phyloP scores from a whole-genome alignment of 2,113 vertebrate genomes.

The Zootoca vivipara region DNA sequence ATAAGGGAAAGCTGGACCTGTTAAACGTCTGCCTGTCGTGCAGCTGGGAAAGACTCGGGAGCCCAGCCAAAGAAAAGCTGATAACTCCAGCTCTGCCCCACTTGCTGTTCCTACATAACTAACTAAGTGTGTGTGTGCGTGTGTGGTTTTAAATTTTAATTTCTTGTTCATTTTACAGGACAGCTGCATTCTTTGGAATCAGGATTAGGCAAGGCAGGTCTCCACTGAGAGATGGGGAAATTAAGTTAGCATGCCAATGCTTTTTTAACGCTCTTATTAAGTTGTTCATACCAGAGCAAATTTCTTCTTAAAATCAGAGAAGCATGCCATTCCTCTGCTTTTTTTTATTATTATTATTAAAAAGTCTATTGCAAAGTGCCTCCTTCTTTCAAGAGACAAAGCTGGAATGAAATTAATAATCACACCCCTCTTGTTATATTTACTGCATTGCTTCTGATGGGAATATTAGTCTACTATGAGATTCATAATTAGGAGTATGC shows the following conservation, averaged over 20 bases:
- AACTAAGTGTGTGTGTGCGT: background rate
- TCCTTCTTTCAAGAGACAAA: slow-evolving; percentile 72
- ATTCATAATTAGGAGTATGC: slow-evolving; percentile 76
- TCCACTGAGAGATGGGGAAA: slow-evolving; percentile 34
- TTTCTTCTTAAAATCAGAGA: slow-evolving; percentile 44
- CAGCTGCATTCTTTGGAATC: slow-evolving; percentile 23
- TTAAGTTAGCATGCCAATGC: slow-evolving; percentile 7
- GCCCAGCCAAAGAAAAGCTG: background rate
- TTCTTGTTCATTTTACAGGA: slow-evolving; percentile 3
- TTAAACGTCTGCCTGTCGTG: background rate
- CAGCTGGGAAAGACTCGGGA: background rate
- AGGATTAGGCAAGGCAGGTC: slow-evolving; percentile 32
- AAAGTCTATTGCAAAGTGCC: slow-evolving; percentile 45
- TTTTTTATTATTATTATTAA: slow-evolving; percentile 18
- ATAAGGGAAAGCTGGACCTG: background rate
- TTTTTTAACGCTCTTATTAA: slow-evolving; percentile 48
- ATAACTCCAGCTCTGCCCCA: background rate
- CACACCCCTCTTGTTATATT: slow-evolving; percentile 71
- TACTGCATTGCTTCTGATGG: slow-evolving; percentile 74
- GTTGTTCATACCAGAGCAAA: slow-evolving; percentile 46
- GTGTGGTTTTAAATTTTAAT: slow-evolving; percentile 12
- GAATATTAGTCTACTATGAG: slow-evolving; percentile 73
- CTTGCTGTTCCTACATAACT: slow-evolving; percentile 10
- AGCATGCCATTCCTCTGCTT: slow-evolving; percentile 48
- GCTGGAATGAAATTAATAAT: slow-evolving; percentile 76